Evolutionary conservation across 1,140 invertebrate species (phyloP), one percentile per base, ranked within the genome.

Genomic region (Neodiprion lecontei): DNA sequence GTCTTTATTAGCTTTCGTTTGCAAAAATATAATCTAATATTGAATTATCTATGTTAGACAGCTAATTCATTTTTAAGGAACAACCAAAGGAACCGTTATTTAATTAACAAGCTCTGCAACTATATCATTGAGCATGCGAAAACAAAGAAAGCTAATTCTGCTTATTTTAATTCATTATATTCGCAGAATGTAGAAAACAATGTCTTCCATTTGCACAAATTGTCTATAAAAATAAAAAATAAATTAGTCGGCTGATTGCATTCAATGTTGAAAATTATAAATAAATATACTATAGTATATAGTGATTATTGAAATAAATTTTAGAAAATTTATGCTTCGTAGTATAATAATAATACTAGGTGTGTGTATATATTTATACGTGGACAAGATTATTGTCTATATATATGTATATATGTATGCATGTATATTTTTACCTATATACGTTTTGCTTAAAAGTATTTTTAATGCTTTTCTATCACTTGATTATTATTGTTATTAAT

Each of bases 381-480:
- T 75, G 74, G 75, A 73, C 73, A 70, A 79, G 76, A 76, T 82
- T 83, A 83, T 83, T 83, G 82, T 83, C 82, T 80, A 79, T 80
- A 14, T 70, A 50, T 73, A 75, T 74, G 53, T 79, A 69, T 78
- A 14, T 70, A 50, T 73, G 74, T 74, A 61, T 79, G 67, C 76
- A 28, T 65, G n/a, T 66, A 48, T 71, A 21, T 17, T 50, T 71
- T 48, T 71, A 40, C 28, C 28, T 40, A 40, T 40, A 40, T 71
- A 12, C 48, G 17, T 61, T 49, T 72, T 50, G 47, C 17, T 23
- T 40, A 23, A 40, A 70, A 70, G n/a, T 70, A 70, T 72, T n/a
- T 10, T n/a, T 72, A 49, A 72, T 49, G 23, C 11, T 50, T 72
- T n/a, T 3, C 61, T 28, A 53, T 71, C 50, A 50, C 50, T 28